Conservation (phyloP, 2,888 invertebrate genomes). For the Polydrusus tereticollis region DNA sequence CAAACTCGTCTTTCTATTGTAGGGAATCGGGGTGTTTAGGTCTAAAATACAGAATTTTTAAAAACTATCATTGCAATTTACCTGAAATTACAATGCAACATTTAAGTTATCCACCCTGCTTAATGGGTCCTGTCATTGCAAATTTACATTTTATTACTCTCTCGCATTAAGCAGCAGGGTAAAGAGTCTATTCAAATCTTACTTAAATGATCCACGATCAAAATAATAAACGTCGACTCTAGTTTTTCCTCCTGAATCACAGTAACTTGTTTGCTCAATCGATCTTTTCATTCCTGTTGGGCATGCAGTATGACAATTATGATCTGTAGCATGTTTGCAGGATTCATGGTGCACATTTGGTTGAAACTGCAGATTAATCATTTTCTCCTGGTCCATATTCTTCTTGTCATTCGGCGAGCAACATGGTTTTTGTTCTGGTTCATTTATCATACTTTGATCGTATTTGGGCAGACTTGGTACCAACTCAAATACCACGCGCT, state of each 20-base stretch:
- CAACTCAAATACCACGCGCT: conserved; percentile 65
- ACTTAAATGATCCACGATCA: conserved; percentile 76
- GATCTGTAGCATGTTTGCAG: background rate
- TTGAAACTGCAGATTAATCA: background rate
- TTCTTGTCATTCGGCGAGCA: conserved; percentile 20
- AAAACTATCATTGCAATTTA: no score
- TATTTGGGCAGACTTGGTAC: conserved; percentile 59
- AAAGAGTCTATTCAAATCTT: no score
- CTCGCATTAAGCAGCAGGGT: no score
- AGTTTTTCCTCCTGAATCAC: conserved; percentile 53
- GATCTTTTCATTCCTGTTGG: conserved; percentile 12
- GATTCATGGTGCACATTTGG: background rate
- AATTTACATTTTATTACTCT: no score
- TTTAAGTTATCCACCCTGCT: no score
- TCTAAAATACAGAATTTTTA: no score
- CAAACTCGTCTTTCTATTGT: no score
- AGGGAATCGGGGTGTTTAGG: no score
- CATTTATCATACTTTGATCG: background rate
- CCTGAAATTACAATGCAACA: no score
- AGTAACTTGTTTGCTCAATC: conserved; percentile 50
- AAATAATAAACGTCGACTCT: conserved; percentile 77
- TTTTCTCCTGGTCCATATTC: conserved; percentile 29
- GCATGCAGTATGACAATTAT: background rate
- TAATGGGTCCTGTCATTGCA: no score
- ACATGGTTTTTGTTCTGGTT: background rate